Evolutionary conservation across 2,797 vertebrate species (phyloP).

Genomic region (Momotus momota): DNA sequence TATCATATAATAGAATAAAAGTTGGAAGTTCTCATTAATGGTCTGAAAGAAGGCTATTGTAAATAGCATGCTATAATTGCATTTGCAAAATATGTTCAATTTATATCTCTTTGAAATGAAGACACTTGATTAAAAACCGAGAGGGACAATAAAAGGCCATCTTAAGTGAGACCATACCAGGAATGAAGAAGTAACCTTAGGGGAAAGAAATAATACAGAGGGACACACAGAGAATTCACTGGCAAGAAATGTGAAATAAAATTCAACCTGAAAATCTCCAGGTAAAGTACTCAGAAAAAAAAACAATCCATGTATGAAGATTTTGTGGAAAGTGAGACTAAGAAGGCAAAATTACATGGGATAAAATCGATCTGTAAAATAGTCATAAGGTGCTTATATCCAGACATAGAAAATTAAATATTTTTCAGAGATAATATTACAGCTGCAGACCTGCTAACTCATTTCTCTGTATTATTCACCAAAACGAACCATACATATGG

Average conservation of each 20-base stretch:
- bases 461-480: not conserved
- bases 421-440: not conserved
- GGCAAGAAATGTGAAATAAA: not conserved
- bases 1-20: not conserved
- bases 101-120: not conserved
- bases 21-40: not conserved
- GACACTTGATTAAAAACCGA: not conserved
- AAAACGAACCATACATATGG: not conserved
- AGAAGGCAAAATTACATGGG: not conserved
- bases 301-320: not conserved
- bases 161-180: not conserved
- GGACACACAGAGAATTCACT: not conserved
- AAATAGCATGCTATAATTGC: constrained; percentile 7
- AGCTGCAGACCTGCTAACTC: not conserved
- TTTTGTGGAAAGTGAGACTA: not conserved
- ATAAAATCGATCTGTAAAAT: not conserved
- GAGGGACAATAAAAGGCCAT: not conserved
- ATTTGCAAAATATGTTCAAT: not conserved
- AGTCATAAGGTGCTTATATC: not conserved
- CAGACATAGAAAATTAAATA: not conserved
- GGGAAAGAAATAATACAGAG: not conserved
- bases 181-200: not conserved
- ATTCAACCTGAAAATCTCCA: not conserved
- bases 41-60: not conserved
- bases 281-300: not conserved